phyloP scores from a whole-genome alignment of 30 jellyfish, hydroid and myxozoan genomes.

The Hydra vulgaris region DNA sequence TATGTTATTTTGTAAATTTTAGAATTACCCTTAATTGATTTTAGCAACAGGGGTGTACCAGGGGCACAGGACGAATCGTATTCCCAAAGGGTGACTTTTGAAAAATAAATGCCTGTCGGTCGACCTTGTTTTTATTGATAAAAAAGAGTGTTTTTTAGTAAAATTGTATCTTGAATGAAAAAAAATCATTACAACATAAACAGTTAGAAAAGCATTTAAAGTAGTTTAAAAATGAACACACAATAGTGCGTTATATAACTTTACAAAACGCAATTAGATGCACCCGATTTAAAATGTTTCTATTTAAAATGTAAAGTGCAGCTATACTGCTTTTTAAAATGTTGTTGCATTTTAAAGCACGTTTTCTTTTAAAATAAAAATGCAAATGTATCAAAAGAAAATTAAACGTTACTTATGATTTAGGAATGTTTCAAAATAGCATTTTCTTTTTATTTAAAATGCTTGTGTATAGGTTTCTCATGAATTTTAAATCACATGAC shows the following conservation, averaged over 20 bases:
- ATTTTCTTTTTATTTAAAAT: neutral
- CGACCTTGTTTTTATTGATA: neutral
- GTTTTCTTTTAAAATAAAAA: neutral
- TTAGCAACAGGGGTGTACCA: neutral
- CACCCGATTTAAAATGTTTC: neutral
- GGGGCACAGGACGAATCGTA: neutral
- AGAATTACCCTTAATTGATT: neutral
- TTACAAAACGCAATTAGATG: neutral
- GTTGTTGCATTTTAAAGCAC: neutral
- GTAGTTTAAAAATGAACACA: neutral
- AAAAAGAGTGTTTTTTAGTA: neutral
- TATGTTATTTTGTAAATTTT: neutral
- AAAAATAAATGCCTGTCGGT: neutral
- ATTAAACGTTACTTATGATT: neutral
- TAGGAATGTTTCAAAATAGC: neutral
- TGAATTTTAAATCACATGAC: neutral
- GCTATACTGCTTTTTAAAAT: neutral
- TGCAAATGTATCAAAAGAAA: neutral
- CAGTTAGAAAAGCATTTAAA: neutral
- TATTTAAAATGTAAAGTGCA: neutral
- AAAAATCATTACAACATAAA: neutral
- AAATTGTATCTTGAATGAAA: neutral
- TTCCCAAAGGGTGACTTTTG: neutral
- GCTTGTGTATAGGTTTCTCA: neutral
- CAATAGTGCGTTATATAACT: neutral